These are phyloP conservation scores for Anser cygnoides DNA, from an alignment of 2,113 vertebrate genomes.

Conservation along the genomic window DNA sequence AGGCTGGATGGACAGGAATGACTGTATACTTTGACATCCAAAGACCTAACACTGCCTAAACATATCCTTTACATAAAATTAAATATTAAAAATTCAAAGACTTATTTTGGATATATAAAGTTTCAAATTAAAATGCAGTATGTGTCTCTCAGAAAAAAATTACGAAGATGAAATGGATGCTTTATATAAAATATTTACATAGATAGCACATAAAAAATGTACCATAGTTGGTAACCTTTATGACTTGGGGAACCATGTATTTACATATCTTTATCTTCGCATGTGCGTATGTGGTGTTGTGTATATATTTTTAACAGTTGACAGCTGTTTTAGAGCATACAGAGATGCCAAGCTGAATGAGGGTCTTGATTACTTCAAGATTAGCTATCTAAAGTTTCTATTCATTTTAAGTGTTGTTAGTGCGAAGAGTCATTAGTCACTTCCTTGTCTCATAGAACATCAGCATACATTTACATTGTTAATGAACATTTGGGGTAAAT, in stretches of 20 bases:
- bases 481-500: slow-evolving; percentile 95
- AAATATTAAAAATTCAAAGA: slow-evolving; percentile 35
- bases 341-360: slow-evolving; percentile 88
- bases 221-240: slow-evolving; percentile 80
- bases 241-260: slow-evolving; percentile 79
- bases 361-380: slow-evolving; percentile 90
- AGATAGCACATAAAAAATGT: slow-evolving; percentile 74
- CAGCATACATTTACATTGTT: slow-evolving; percentile 98
- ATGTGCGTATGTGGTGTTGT: slow-evolving; percentile 82
- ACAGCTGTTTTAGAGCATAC: slow-evolving; percentile 89
- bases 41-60: not conserved
- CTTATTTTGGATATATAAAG: slow-evolving; percentile 51
- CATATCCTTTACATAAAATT: not conserved
- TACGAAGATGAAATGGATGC: slow-evolving; percentile 72
- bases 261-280: slow-evolving; percentile 81
- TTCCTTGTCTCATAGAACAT: slow-evolving; percentile 89
- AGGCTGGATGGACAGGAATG: not conserved
- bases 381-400: slow-evolving; percentile 92
- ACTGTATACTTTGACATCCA: not conserved
- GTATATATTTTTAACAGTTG: slow-evolving; percentile 91
- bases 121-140: slow-evolving; percentile 74
- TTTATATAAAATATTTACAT: slow-evolving; percentile 83
- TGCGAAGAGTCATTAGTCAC: slow-evolving; percentile 91
- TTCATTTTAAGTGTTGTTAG: slow-evolving; percentile 87
- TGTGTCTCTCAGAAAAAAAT: slow-evolving; percentile 59